Evolutionary conservation across 2,888 invertebrate genomes (phyloP).

Genomic region (Phaedon cochleariae): DNA sequence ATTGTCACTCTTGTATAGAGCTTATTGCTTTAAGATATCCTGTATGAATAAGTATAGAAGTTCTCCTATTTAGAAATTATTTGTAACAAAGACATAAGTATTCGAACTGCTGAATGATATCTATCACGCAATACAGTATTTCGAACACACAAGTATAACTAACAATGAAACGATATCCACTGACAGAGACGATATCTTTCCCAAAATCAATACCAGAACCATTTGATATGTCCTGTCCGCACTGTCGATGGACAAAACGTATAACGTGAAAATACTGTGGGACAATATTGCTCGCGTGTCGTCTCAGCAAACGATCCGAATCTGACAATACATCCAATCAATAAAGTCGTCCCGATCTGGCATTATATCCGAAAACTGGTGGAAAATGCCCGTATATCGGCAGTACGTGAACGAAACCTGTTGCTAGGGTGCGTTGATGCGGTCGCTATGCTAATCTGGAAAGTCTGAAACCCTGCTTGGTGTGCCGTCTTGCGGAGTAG

Average conservation of each 20-base stretch:
- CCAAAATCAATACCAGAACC: not conserved
- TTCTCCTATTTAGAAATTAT: too few relatives aligned
- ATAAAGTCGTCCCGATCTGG: not conserved
- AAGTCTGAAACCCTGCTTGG: not conserved
- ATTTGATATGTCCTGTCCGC: not conserved
- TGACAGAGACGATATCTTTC: not conserved
- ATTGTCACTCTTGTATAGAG: too few relatives aligned
- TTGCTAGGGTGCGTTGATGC: conserved; percentile 12
- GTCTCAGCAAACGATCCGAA: not conserved
- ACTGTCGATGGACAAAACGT: not conserved
- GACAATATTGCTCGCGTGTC: not conserved
- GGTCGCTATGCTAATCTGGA: conserved; percentile 26
- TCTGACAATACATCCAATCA: conserved; percentile 6
- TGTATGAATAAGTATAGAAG: too few relatives aligned
- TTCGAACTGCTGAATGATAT: too few relatives aligned
- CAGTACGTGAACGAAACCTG: conserved; percentile 15
- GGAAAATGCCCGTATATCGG: conserved; percentile 3
- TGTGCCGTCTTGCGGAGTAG: not conserved
- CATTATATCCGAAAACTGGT: conserved; percentile 7
- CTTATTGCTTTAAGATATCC: too few relatives aligned
- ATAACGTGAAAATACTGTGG: not conserved
- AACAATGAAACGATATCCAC: not conserved
- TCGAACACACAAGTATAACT: not conserved
- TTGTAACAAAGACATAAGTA: too few relatives aligned
- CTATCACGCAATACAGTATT: too few relatives aligned